A percentile compares a stretch with the other conserved stretches of the same genome.
phyloP scores from a whole-genome alignment of 2,113 vertebrate genomes.

The Petaurus breviceps region DNA sequence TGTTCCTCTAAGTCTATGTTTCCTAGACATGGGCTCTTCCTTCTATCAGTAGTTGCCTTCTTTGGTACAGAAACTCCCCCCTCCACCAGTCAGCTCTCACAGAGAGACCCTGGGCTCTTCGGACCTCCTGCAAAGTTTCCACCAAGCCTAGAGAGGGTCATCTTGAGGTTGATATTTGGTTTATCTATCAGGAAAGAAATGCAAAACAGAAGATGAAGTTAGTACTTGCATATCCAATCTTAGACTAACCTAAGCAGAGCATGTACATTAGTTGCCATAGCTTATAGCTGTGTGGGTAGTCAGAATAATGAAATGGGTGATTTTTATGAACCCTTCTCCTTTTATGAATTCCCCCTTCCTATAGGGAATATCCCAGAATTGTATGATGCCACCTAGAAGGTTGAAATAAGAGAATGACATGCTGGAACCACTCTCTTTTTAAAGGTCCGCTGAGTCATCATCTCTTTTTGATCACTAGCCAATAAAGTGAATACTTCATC shows the following conservation, averaged over 20 bases:
- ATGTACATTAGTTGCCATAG: not conserved
- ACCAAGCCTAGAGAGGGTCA: not conserved
- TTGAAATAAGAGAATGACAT: too few species aligned
- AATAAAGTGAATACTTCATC: not conserved
- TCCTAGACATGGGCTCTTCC: not conserved
- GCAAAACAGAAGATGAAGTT: not conserved
- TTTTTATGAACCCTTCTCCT: too few species aligned
- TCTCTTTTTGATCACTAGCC: not conserved
- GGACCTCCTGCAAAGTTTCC: not conserved
- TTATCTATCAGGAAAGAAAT: not conserved
- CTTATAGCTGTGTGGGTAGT: not conserved
- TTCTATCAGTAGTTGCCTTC: not conserved
- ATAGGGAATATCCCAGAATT: not conserved
- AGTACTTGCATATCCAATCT: not conserved
- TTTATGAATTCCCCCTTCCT: not conserved
- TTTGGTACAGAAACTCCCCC: not conserved
- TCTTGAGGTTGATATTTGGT: not conserved
- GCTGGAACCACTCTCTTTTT: not conserved
- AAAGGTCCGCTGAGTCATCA: not conserved
- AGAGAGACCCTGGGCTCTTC: not conserved
- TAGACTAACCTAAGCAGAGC: not conserved
- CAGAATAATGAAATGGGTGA: not conserved
- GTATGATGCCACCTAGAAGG: not conserved
- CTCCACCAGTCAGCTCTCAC: not conserved
- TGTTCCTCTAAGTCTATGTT: not conserved